phyloP scores from a whole-genome alignment of 2,797 vertebrate species.

The Heteromormyrus szaboi region DNA sequence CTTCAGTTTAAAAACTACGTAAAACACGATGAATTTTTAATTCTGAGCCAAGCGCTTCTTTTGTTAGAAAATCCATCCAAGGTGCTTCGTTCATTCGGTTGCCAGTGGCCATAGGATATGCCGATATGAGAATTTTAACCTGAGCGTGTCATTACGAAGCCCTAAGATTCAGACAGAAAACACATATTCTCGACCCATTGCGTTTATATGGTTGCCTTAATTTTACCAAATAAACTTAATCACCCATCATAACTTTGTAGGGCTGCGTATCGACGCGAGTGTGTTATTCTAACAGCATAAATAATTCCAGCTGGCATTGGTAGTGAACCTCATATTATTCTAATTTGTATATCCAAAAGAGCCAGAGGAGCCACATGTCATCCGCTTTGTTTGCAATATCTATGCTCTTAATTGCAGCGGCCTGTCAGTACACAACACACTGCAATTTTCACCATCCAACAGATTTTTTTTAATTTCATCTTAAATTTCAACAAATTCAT shows the following conservation, averaged over 20 bases:
- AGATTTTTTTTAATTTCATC: conserved; percentile 61
- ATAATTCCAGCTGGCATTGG: neutral
- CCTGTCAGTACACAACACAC: neutral
- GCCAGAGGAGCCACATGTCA: neutral
- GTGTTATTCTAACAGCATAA: neutral
- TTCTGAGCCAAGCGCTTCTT: neutral
- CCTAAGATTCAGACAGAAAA: neutral
- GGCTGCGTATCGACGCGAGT: neutral
- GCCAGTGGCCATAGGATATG: neutral
- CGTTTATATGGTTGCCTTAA: neutral
- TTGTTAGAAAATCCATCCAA: neutral
- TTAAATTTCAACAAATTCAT: conserved; percentile 48
- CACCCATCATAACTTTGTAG: neutral
- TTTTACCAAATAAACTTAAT: neutral
- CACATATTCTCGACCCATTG: neutral
- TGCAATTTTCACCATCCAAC: conserved; percentile 60
- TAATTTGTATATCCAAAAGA: neutral
- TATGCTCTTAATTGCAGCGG: neutral
- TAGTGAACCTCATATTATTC: neutral
- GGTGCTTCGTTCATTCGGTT: neutral
- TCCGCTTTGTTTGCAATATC: neutral
- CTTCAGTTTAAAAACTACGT: neutral
- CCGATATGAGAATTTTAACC: neutral
- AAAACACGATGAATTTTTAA: neutral
- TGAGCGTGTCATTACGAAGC: neutral